A percentile compares a stretch with the other conserved stretches of the same genome.
phyloP scores from a whole-genome alignment of 2,113 vertebrate species.

The Zootoca vivipara region DNA sequence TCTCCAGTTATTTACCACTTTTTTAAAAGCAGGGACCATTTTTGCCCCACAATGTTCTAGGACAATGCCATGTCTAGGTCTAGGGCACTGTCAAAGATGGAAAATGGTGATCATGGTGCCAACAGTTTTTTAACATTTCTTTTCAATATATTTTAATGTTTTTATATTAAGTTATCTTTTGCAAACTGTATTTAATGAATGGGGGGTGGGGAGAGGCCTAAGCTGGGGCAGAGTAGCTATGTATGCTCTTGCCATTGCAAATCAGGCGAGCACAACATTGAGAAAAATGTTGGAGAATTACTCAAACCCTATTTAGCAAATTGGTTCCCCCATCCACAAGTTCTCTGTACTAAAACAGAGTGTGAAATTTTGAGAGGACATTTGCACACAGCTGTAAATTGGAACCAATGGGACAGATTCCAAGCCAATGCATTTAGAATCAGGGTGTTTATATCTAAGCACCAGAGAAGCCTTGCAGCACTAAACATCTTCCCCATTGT shows the following conservation, averaged over 20 bases:
- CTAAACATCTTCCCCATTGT: slow-evolving; percentile 11
- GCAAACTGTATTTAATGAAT: no score
- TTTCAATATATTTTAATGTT: no score
- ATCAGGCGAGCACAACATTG: neutral
- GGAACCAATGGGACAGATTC: neutral
- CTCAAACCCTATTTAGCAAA: neutral
- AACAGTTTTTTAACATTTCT: neutral
- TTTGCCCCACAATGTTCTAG: neutral
- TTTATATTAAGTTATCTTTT: no score
- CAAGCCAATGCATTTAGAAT: neutral
- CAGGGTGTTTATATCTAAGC: neutral
- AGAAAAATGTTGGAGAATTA: neutral
- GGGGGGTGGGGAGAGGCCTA: no score
- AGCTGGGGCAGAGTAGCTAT: no score
- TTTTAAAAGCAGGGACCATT: no score
- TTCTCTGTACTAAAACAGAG: neutral
- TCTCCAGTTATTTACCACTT: no score
- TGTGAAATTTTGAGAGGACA: neutral
- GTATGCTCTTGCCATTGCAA: neutral
- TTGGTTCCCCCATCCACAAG: neutral
- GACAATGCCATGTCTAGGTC: neutral
- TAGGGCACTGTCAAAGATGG: neutral
- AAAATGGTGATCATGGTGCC: neutral
- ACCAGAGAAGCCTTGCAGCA: neutral
- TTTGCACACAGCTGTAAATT: neutral